Evolutionary conservation across 2,888 invertebrate genomes (phyloP), one percentile per base, ranked within the genome.

Genomic region (Mythimna impura): DNA sequence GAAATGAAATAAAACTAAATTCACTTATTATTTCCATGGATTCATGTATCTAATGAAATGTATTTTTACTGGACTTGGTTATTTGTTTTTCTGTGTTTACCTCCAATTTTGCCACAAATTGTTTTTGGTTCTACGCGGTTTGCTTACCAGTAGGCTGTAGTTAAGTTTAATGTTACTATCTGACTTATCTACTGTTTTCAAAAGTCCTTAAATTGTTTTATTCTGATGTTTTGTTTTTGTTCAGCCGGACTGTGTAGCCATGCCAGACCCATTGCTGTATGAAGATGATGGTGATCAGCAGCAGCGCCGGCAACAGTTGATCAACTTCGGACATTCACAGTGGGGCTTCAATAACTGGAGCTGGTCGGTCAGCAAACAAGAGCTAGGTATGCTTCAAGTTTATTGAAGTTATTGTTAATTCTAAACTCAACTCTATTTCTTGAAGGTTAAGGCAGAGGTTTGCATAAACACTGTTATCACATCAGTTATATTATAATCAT

Each of bases 311-410:
- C 94, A 93, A 81, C 94, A 95, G 80, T 93, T 96, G 14, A 95
- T 96, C n/a, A 95, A 95, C 89, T 96, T 96, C 75, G 96, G 94
- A 0, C 96, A 96, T 80, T 77, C 93, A 0, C 96, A 95, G 84
- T 96, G 96, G 96, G 96, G 96, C 40, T 96, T 96, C 84, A 95
- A 96, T 66, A 96, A 96, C 78, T 96, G 96, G 96, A 96, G 90
- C 84, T 96, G 96, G 96, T 87, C 91, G 0, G 96, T 96, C 66
- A 95, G 92, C 47, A 96, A 95, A 78, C 96, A 96, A 81, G 96
- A 96, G 36, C 89, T 96, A 34, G 96, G 96, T 96, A 73, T 79
- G 87, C 17, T 55, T 58, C 52, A 25, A 47, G 12, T 3, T 57
- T 8, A 47, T 52, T 40, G 2, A 17, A 30, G 8, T 52, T 67